Evolutionary conservation across 2,888 invertebrate genomes (phyloP).

Genomic region (Beris chalybata): DNA sequence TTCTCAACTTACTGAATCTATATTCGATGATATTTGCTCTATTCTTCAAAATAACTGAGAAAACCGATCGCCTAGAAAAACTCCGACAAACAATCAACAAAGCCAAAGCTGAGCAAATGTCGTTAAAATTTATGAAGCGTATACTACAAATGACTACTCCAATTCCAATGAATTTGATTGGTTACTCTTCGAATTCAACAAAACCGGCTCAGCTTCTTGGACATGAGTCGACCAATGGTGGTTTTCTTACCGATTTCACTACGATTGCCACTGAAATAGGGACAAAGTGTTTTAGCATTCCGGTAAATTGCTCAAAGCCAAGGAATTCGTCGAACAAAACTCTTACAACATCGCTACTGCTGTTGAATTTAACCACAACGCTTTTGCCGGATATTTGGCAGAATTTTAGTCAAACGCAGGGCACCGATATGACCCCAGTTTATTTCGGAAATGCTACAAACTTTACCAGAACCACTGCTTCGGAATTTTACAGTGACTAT

Average conservation of each 20-base stretch:
- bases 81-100: constrained; percentile 2
- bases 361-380: constrained; percentile 54
- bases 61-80: constrained; percentile 63
- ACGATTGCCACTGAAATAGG: constrained; percentile 20
- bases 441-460: constrained; percentile 23
- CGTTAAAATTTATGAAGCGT: background rate
- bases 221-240: background rate
- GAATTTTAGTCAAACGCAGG: constrained; percentile 31
- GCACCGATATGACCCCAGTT: constrained; percentile 25
- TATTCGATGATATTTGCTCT: constrained; percentile 92
- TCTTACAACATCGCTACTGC: constrained; percentile 52
- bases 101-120: background rate
- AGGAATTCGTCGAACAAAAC: constrained; percentile 44
- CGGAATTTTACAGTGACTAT: constrained; percentile 14
- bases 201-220: background rate
- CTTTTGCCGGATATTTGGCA: constrained; percentile 39
- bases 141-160: constrained; percentile 12
- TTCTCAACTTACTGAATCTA: constrained; percentile 88
- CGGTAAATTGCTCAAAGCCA: constrained; percentile 50
- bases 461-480: constrained; percentile 13
- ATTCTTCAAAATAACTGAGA: constrained; percentile 82
- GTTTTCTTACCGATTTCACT: background rate
- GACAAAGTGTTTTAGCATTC: constrained; percentile 50
- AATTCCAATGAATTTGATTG: constrained; percentile 22
- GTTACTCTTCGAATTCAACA: background rate